phyloP scores from a whole-genome alignment of 1,140 invertebrate species.

The Thaumatotibia leucotreta region DNA sequence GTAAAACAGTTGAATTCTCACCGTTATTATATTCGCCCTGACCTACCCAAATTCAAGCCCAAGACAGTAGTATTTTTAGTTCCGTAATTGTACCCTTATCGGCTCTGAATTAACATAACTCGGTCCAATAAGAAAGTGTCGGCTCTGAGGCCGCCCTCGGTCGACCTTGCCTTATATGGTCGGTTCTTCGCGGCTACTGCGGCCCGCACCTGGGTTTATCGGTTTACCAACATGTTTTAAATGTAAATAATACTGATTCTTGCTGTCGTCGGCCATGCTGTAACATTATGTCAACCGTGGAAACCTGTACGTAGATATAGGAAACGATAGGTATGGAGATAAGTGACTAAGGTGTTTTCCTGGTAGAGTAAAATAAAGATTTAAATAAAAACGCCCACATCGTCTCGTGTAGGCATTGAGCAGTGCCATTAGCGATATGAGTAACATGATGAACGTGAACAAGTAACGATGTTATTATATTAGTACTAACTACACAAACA shows the following conservation, averaged over 20 bases:
- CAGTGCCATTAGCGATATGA: background rate
- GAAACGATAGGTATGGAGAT: background rate
- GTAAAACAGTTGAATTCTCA: too few species aligned
- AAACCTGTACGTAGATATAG: background rate
- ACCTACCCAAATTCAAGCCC: background rate
- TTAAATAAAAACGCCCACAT: background rate
- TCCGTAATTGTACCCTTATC: background rate
- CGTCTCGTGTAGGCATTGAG: background rate
- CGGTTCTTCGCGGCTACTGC: constrained; percentile 26
- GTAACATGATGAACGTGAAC: background rate
- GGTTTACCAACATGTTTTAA: background rate
- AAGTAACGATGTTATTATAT: too few species aligned
- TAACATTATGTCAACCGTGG: background rate
- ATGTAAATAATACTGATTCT: background rate
- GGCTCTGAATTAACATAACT: constrained; percentile 1
- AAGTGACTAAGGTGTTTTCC: background rate
- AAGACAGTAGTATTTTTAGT: background rate
- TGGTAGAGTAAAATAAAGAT: background rate
- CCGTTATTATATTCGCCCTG: background rate
- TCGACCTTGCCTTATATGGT: constrained; percentile 58
- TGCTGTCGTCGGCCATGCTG: background rate
- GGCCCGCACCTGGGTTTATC: constrained; percentile 1
- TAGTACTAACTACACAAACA: background rate
- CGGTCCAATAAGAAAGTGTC: constrained; percentile 33
- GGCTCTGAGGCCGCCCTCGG: constrained; percentile 37